Evolutionary conservation across 2,113 vertebrate species (phyloP).

Genomic region (Mola mola): DNA sequence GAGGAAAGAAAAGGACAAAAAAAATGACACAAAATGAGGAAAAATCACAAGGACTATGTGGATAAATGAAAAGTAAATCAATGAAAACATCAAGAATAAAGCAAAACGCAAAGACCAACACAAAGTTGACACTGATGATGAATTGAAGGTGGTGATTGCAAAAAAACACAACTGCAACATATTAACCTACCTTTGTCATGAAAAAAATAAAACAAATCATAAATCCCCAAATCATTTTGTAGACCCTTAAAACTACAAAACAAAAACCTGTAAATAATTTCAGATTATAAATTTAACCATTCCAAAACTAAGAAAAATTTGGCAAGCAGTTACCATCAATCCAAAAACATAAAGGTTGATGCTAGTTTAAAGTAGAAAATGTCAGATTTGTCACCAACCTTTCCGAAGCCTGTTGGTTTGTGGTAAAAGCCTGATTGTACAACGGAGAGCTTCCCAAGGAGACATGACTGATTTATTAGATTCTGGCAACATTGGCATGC

Average conservation of each 20-base stretch:
- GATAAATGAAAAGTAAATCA: conserved; percentile 76
- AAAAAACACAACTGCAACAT: conserved; percentile 83
- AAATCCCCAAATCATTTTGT: conserved; percentile 26
- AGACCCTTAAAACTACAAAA: conserved; percentile 10
- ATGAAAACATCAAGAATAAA: conserved; percentile 59
- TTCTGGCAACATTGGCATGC: conserved; percentile 77
- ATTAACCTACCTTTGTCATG: conserved; percentile 89
- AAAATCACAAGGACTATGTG: conserved; percentile 67
- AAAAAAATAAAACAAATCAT: conserved; percentile 53
- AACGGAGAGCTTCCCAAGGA: conserved; percentile 82
- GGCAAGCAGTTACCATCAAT: conserved; percentile 88
- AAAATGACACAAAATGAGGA: conserved; percentile 87
- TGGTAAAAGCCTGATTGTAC: conserved; percentile 87
- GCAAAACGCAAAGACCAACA: conserved; percentile 60
- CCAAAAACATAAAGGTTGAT: conserved; percentile 89
- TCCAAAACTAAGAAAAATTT: conserved; percentile 58
- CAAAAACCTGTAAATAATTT: conserved; percentile 13
- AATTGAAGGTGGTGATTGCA: conserved; percentile 77
- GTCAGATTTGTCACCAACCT: conserved; percentile 84
- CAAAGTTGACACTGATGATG: conserved; percentile 81
- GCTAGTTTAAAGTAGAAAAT: conserved; percentile 76
- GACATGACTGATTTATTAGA: conserved; percentile 78
- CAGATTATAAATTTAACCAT: conserved; percentile 7
- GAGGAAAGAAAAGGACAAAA: conserved; percentile 81
- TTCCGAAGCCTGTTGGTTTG: conserved; percentile 89